Evolutionary conservation across 2,888 invertebrate genomes (phyloP).

Genomic region (Troides oblongomaculatus): DNA sequence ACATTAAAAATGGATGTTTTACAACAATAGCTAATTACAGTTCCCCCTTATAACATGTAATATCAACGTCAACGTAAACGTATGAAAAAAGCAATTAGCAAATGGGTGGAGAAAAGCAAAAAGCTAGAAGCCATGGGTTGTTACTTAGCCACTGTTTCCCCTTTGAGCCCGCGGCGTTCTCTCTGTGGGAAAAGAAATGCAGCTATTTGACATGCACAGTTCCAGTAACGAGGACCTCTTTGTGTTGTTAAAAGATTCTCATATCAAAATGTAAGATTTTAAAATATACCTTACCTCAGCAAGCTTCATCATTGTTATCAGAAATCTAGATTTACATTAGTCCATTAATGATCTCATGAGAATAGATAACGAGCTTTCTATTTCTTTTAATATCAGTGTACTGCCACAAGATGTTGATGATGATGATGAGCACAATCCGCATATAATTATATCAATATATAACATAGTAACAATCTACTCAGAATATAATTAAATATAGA

Average conservation of each 20-base stretch:
- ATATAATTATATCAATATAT: no score
- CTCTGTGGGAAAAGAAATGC: constrained; percentile 10
- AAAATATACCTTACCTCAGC: no score
- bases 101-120: constrained; percentile 24
- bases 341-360: no score
- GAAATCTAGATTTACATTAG: no score
- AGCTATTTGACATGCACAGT: constrained; percentile 9
- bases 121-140: constrained; percentile 18
- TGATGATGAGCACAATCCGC: no score
- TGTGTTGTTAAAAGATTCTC: neutral
- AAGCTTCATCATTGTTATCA: no score
- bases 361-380: no score
- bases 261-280: neutral
- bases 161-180: constrained; percentile 18
- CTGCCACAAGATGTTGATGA: no score
- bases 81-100: constrained; percentile 29
- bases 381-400: no score
- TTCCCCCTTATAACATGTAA: constrained; percentile 14
- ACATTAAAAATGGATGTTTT: neutral
- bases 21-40: constrained; percentile 15
- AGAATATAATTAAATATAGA: no score
- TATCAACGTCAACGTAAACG: constrained; percentile 15
- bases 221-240: neutral
- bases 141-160: constrained; percentile 24
- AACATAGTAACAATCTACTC: no score